These are phyloP conservation scores for Hirundichthys speculiger DNA, from an alignment of 2,113 vertebrate genomes.

Conservation along the genomic window DNA sequence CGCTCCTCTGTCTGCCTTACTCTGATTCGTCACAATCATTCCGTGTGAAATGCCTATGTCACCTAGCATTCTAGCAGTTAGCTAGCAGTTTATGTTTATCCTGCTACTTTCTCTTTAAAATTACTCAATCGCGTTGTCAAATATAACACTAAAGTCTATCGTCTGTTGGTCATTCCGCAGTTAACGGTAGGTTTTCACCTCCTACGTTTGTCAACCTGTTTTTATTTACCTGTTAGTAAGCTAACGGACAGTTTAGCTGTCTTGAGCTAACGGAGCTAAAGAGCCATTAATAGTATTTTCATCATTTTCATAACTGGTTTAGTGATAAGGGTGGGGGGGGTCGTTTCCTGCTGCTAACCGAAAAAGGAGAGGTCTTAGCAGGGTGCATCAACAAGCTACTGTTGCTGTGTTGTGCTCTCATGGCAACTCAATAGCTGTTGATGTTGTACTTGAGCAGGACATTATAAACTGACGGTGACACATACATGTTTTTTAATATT, in stretches of 20 bases:
- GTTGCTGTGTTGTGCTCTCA: slow-evolving; percentile 52
- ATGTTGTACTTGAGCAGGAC: slow-evolving; percentile 11
- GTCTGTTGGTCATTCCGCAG: background rate
- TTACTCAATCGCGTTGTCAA: background rate
- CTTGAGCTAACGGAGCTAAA: slow-evolving; percentile 25
- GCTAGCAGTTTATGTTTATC: slow-evolving; percentile 56
- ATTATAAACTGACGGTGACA: no score
- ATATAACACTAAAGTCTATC: background rate
- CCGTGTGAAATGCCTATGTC: slow-evolving; percentile 54
- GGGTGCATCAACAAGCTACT: slow-evolving; percentile 32
- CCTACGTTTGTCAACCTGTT: slow-evolving; percentile 1
- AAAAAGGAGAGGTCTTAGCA: slow-evolving; percentile 17
- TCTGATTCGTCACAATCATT: slow-evolving; percentile 52
- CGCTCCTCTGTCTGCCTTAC: background rate
- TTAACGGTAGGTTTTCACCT: slow-evolving; percentile 56
- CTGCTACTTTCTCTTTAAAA: slow-evolving; percentile 13
- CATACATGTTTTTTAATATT: no score
- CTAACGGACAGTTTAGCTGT: slow-evolving; percentile 43
- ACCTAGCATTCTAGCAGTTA: slow-evolving; percentile 47
- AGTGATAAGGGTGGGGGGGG: background rate
- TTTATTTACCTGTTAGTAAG: slow-evolving; percentile 27
- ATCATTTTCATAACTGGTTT: background rate
- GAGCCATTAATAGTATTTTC: background rate
- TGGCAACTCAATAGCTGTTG: slow-evolving; percentile 42
- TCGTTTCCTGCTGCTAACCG: background rate